These are phyloP conservation scores for Glareola pratincola DNA, from an alignment of 2,113 vertebrate genomes.

Conservation along the genomic window DNA sequence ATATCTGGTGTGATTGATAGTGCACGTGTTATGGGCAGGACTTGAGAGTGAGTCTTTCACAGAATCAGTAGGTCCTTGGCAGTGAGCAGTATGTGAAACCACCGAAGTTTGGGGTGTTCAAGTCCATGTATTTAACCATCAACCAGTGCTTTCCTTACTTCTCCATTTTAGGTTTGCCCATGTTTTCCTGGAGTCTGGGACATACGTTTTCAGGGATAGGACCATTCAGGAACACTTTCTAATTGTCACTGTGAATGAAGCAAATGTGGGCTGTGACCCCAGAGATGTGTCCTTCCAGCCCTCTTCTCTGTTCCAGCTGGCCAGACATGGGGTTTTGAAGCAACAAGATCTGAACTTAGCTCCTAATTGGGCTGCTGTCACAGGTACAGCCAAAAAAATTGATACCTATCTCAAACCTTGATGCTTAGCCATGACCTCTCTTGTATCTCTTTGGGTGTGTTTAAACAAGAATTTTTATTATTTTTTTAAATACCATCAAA, in stretches of 20 bases:
- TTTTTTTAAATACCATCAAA: neutral
- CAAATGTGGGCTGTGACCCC: constrained; percentile 74
- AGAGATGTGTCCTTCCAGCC: constrained; percentile 78
- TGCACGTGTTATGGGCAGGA: neutral
- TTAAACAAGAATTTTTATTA: neutral
- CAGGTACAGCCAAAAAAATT: constrained; percentile 67
- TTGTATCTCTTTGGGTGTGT: neutral
- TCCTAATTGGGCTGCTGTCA: constrained; percentile 84
- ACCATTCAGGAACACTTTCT: constrained; percentile 74
- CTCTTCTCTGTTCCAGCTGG: constrained; percentile 83
- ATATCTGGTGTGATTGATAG: neutral
- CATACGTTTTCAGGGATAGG: constrained; percentile 85
- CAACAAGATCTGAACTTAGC: constrained; percentile 76
- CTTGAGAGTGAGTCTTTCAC: neutral
- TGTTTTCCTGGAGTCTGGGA: constrained; percentile 85
- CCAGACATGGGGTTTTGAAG: constrained; percentile 77
- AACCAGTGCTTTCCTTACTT: neutral
- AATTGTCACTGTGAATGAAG: constrained; percentile 82
- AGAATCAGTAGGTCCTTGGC: neutral
- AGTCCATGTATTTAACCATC: neutral
- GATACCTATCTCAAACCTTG: neutral
- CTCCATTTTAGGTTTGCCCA: constrained; percentile 84
- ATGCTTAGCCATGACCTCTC: neutral
- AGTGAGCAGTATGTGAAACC: neutral
- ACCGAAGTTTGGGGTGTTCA: rapidly evolving